A percentile compares a stretch with the other conserved stretches of the same genome.
Evolutionary conservation across 2,113 vertebrate species (phyloP).

Genomic region (Myiozetetes cayanensis): DNA sequence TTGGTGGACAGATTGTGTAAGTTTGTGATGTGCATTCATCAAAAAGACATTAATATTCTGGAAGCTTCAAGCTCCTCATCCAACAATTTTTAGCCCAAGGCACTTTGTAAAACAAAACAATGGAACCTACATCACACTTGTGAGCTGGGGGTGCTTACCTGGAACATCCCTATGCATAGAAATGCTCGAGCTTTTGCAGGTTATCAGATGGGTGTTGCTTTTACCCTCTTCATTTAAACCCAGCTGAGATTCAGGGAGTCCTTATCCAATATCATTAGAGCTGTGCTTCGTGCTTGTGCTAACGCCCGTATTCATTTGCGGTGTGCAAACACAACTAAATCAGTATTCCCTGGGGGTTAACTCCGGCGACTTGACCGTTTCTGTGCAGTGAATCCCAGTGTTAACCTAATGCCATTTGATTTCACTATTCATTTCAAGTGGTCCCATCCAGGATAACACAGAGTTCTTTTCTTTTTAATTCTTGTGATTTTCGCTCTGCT

Average conservation of each 20-base stretch:
- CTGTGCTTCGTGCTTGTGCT: neutral
- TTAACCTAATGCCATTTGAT: neutral
- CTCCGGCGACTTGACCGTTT: neutral
- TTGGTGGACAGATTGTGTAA: neutral
- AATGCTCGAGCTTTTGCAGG: neutral
- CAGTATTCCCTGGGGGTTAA: neutral
- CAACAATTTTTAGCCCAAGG: neutral
- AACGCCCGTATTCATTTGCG: neutral
- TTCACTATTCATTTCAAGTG: neutral
- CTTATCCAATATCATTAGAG: neutral
- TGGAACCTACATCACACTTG: neutral
- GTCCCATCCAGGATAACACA: neutral
- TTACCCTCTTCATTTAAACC: neutral
- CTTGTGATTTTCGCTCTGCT: neutral
- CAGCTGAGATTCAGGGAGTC: neutral
- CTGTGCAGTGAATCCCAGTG: neutral
- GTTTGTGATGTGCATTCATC: conserved; percentile 27
- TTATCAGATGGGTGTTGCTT: neutral
- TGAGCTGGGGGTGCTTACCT: neutral
- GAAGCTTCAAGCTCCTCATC: conserved; percentile 10
- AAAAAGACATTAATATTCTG: neutral
- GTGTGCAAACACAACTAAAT: neutral
- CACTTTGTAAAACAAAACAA: conserved; percentile 13
- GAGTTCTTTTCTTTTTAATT: neutral
- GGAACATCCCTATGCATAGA: neutral